phyloP scores from a whole-genome alignment of 2,797 vertebrate genomes.

The Gymnothorax reevesii region DNA sequence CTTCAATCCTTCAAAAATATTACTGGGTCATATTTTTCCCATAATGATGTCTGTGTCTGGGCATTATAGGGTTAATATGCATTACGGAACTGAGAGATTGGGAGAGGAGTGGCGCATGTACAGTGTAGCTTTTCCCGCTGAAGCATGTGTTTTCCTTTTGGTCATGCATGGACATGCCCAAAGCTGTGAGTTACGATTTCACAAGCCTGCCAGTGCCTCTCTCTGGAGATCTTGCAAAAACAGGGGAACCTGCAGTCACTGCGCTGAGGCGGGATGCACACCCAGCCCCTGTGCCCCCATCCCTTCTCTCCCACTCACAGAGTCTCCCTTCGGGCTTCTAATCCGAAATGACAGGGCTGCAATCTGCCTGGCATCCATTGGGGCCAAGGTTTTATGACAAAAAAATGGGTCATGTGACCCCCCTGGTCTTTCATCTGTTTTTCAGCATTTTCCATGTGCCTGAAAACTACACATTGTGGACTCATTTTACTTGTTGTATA shows the following conservation, averaged over 20 bases:
- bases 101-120: not conserved
- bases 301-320: not conserved
- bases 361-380: not conserved
- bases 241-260: not conserved
- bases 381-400: constrained; percentile 58
- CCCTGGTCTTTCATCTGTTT: not conserved
- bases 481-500: constrained; percentile 12
- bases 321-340: not conserved
- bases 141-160: not conserved
- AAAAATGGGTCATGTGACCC: constrained; percentile 20
- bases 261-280: not conserved
- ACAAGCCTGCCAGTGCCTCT: not conserved
- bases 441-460: not conserved
- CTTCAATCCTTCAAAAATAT: no score
- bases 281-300: not conserved
- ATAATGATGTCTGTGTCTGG: no score
- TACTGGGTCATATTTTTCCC: no score
- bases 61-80: no score
- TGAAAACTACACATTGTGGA: not conserved
- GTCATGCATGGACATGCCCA: not conserved
- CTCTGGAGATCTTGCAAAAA: not conserved
- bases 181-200: not conserved
- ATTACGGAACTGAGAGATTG: not conserved
- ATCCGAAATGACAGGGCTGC: not conserved
- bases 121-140: not conserved